These are phyloP conservation scores for Stercorarius parasiticus DNA, from an alignment of 2,113 vertebrate genomes.

Conservation along the genomic window DNA sequence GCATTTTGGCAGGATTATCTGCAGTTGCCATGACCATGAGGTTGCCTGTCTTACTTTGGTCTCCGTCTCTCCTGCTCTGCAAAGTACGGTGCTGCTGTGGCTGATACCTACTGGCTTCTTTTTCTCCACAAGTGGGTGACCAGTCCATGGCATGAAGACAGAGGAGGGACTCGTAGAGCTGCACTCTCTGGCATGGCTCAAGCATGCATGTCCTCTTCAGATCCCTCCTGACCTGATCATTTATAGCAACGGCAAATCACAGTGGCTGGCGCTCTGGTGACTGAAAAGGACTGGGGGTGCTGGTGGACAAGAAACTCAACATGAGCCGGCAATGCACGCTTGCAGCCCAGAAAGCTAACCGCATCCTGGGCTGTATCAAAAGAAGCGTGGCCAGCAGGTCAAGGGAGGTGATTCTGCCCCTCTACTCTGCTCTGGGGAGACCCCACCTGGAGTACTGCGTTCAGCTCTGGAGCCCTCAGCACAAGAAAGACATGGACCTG, in stretches of 20 bases:
- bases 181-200: not conserved
- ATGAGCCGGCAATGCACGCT: too few relatives aligned
- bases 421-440: too few relatives aligned
- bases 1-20: not conserved
- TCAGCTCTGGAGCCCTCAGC: too few relatives aligned
- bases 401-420: too few relatives aligned
- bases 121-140: not conserved
- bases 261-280: not conserved
- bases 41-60: not conserved
- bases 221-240: not conserved
- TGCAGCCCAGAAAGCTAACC: too few relatives aligned
- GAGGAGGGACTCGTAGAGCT: not conserved
- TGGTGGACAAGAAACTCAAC: too few relatives aligned
- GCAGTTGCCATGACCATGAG: accelerated
- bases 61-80: not conserved
- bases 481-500: too few relatives aligned
- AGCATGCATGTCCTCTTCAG: not conserved
- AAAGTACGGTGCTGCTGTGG: not conserved
- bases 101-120: not conserved
- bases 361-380: too few relatives aligned
- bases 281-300: not conserved
- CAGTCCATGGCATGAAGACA: accelerated
- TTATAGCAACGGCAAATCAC: not conserved
- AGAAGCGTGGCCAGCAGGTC: too few relatives aligned
- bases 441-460: too few relatives aligned